Percentiles rank a stretch among this genome's conserved stretches.
phyloP scores from a whole-genome alignment of 2,888 invertebrate genomes.

The Eulithis prunata region DNA sequence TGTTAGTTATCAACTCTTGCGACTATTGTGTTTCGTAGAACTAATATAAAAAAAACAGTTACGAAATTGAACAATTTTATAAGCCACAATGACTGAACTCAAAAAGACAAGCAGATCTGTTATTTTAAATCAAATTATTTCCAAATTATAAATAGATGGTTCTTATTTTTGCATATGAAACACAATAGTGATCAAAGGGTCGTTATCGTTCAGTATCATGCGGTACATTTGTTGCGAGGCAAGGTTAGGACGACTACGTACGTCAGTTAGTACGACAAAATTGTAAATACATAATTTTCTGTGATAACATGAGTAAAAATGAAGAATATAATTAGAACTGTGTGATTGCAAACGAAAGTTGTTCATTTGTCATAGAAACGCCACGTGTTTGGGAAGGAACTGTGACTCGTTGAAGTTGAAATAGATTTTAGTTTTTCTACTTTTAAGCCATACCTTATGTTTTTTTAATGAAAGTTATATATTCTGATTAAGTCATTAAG shows the following conservation, averaged over 20 bases:
- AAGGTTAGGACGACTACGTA: constrained; percentile 69
- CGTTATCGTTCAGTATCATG: constrained; percentile 63
- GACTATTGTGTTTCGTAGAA: constrained; percentile 51
- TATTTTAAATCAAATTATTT: constrained; percentile 13
- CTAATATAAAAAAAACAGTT: not conserved
- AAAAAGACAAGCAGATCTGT: constrained; percentile 8
- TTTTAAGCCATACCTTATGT: constrained; percentile 8
- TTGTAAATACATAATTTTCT: constrained; percentile 86
- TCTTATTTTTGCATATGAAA: constrained; percentile 18
- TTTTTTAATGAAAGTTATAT: constrained; percentile 20
- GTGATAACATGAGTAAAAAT: constrained; percentile 83
- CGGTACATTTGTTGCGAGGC: constrained; percentile 71
- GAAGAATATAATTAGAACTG: constrained; percentile 79
- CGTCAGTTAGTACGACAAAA: constrained; percentile 81
- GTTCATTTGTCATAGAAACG: constrained; percentile 72
- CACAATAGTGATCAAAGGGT: constrained; percentile 57
- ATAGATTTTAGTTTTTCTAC: constrained; percentile 21
- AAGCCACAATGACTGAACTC: constrained; percentile 26
- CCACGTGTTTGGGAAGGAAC: constrained; percentile 63
- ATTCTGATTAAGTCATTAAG: constrained; percentile 25
- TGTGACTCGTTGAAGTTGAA: constrained; percentile 39
- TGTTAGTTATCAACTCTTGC: constrained; percentile 54
- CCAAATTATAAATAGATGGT: not conserved
- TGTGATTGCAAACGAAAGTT: constrained; percentile 81
- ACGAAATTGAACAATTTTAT: constrained; percentile 13